A percentile compares a stretch with the other conserved stretches of the same genome.
phyloP scores from a whole-genome alignment of 2,888 invertebrate species.

The Diachrysia chrysitis region DNA sequence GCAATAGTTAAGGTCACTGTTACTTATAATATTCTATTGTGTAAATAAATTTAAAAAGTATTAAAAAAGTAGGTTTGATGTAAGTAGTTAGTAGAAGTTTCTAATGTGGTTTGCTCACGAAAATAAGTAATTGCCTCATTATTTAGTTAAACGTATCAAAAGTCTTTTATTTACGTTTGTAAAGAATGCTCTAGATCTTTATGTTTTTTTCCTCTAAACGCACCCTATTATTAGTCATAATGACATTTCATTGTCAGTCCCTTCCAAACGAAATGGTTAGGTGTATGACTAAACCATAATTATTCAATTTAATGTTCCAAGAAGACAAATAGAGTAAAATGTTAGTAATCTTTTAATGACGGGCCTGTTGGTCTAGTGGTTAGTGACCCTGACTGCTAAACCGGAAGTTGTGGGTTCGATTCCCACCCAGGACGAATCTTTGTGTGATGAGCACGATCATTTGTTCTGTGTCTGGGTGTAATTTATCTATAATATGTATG shows the following conservation, averaged over 20 bases:
- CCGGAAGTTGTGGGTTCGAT: no score
- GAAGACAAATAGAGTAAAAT: constrained; percentile 23
- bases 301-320: constrained; percentile 43
- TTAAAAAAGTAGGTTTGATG: not conserved
- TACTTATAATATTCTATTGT: not conserved
- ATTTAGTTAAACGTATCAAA: not conserved
- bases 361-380: no score
- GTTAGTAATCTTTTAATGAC: not conserved
- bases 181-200: not conserved
- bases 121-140: not conserved
- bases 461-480: no score
- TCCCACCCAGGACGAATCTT: no score
- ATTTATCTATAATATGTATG: no score
- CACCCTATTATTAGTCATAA: constrained; percentile 50
- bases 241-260: constrained; percentile 53
- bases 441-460: no score
- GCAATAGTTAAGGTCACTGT: not conserved
- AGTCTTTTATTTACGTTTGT: not conserved
- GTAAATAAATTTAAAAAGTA: no score
- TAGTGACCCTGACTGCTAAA: no score
- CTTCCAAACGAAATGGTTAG: constrained; percentile 55
- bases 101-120: not conserved
- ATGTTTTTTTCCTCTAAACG: not conserved
- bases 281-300: constrained; percentile 51
- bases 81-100: not conserved